These are phyloP conservation scores for Tipula vernalis DNA, from an alignment of 2,888 invertebrate species.

Conservation along the genomic window DNA sequence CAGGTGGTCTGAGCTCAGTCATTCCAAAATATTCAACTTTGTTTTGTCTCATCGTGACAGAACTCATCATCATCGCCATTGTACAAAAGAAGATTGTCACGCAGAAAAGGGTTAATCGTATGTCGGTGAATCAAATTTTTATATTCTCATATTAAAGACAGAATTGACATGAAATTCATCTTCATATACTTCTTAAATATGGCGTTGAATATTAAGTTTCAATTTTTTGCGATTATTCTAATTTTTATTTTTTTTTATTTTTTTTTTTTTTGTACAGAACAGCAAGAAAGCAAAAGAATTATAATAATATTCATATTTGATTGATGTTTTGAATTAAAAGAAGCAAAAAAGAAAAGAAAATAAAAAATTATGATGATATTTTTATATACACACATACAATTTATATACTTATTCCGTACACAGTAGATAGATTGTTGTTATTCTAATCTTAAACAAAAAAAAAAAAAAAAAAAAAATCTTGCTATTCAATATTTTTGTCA, in stretches of 20 bases:
- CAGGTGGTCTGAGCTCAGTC: too few species aligned
- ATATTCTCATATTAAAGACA: neutral
- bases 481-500: conserved; percentile 4
- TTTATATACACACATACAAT: neutral
- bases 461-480: neutral
- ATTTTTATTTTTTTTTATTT: neutral
- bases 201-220: conserved; percentile 4
- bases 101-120: neutral
- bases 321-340: neutral
- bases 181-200: neutral
- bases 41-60: too few species aligned
- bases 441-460: neutral
- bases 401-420: neutral
- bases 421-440: neutral
- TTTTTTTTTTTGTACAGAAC: neutral
- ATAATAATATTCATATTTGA: neutral
- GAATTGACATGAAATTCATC: neutral
- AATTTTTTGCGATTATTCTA: neutral
- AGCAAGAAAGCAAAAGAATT: neutral
- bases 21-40: too few species aligned
- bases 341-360: neutral
- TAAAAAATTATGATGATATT: neutral
- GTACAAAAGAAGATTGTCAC: neutral
- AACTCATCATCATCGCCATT: too few species aligned
- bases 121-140: neutral